phyloP scores from a whole-genome alignment of 2,113 vertebrate species.

The Coptodon bakossiorum region DNA sequence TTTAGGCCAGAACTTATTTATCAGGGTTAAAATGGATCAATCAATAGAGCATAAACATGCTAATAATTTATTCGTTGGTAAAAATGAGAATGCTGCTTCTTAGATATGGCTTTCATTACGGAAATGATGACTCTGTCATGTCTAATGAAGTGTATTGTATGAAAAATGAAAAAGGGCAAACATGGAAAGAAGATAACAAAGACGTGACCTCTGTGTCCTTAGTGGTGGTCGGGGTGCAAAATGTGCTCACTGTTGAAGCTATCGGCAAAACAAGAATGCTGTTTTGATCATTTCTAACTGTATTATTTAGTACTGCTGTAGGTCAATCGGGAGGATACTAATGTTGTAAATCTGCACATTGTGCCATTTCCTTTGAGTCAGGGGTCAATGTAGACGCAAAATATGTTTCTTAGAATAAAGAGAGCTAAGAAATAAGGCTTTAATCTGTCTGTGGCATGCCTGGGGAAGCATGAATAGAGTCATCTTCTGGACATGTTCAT shows the following conservation, averaged over 20 bases:
- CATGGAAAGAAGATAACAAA: neutral
- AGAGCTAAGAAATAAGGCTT: neutral
- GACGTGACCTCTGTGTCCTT: neutral
- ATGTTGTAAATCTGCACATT: neutral
- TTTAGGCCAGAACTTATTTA: neutral
- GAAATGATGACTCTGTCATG: neutral
- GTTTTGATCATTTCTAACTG: neutral
- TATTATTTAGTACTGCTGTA: neutral
- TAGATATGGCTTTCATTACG: neutral
- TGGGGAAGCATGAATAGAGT: neutral
- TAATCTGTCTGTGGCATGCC: neutral
- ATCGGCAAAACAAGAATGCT: neutral
- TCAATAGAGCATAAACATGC: neutral
- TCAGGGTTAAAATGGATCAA: neutral
- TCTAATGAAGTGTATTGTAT: neutral
- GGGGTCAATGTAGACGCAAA: fast-evolving
- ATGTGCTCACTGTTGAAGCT: neutral
- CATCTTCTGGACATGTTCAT: neutral
- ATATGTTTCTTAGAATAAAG: neutral
- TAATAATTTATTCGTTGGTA: neutral
- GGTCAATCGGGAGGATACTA: neutral
- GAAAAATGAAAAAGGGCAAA: neutral
- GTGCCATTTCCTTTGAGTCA: neutral
- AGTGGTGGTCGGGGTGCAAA: neutral
- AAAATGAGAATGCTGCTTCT: neutral